Evolutionary conservation across 2,888 invertebrate species (phyloP).

Genomic region (Camponotus fellah): DNA sequence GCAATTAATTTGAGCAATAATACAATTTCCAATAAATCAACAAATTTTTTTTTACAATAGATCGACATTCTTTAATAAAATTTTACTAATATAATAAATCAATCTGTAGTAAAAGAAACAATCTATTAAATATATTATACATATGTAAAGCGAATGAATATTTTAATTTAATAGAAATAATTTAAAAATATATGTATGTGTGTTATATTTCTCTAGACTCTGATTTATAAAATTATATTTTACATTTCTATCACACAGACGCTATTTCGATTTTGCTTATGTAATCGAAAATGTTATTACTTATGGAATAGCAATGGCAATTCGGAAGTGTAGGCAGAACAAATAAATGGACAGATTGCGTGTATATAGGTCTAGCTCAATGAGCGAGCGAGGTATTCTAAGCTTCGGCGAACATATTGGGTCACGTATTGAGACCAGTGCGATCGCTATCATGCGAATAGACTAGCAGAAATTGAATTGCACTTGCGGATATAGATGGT

Average conservation of each 20-base stretch:
- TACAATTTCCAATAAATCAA: no score
- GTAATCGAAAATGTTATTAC: slow-evolving; percentile 54
- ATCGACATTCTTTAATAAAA: no score
- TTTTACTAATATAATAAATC: no score
- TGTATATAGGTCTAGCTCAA: slow-evolving; percentile 63
- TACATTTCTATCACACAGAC: slow-evolving; percentile 3
- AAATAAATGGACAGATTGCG: slow-evolving; percentile 67
- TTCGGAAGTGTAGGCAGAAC: slow-evolving; percentile 40
- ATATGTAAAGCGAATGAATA: no score
- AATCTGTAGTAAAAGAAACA: no score
- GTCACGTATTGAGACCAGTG: slow-evolving; percentile 75
- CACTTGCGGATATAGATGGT: slow-evolving; percentile 49
- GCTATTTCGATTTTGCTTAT: slow-evolving; percentile 20
- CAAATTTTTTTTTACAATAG: no score
- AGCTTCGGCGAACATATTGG: slow-evolving; percentile 73
- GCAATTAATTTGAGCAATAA: no score
- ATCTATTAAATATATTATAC: no score
- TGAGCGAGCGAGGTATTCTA: slow-evolving; percentile 52
- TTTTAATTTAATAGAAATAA: no score
- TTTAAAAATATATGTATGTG: no score
- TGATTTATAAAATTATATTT: not conserved
- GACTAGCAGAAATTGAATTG: slow-evolving; percentile 79
- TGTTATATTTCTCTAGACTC: no score
- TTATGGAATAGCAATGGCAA: slow-evolving; percentile 23
- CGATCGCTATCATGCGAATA: slow-evolving; percentile 54